phyloP scores from a whole-genome alignment of 1,140 invertebrate genomes.

The Lepidurus couesii region DNA sequence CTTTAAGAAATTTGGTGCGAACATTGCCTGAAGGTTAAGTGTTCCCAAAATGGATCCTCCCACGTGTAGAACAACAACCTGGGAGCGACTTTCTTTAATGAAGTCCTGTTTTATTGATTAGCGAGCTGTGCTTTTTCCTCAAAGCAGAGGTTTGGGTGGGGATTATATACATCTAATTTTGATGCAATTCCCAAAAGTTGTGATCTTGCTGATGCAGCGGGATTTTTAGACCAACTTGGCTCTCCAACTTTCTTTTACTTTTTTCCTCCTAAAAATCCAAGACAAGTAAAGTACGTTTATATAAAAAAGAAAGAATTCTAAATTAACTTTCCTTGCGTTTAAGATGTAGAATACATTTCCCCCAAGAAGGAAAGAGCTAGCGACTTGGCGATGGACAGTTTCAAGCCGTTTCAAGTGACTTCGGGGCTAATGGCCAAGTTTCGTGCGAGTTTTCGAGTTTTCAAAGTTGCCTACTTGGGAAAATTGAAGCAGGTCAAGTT shows the following conservation, averaged over 20 bases:
- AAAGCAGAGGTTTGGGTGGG: too few relatives aligned
- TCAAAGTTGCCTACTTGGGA: neutral
- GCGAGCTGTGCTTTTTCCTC: neutral
- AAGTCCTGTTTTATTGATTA: neutral
- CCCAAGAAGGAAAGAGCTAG: neutral
- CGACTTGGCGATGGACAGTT: neutral
- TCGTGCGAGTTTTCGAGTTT: neutral
- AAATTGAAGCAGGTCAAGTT: constrained; percentile 3
- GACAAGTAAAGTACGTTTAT: too few relatives aligned
- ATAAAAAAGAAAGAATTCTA: neutral
- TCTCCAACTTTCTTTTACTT: too few relatives aligned
- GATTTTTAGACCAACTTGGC: too few relatives aligned
- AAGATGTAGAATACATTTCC: neutral
- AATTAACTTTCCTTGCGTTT: neutral
- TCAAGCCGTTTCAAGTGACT: neutral
- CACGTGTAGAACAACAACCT: neutral
- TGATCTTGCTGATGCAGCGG: too few relatives aligned
- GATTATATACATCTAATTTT: too few relatives aligned
- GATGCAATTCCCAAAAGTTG: too few relatives aligned
- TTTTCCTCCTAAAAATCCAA: too few relatives aligned
- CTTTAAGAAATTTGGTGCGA: neutral
- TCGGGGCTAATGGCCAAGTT: neutral
- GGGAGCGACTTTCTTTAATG: neutral
- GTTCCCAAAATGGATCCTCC: neutral
- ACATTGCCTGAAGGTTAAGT: neutral